Evolutionary conservation across 2,797 vertebrate species (phyloP).

Genomic region (Anguilla anguilla): DNA sequence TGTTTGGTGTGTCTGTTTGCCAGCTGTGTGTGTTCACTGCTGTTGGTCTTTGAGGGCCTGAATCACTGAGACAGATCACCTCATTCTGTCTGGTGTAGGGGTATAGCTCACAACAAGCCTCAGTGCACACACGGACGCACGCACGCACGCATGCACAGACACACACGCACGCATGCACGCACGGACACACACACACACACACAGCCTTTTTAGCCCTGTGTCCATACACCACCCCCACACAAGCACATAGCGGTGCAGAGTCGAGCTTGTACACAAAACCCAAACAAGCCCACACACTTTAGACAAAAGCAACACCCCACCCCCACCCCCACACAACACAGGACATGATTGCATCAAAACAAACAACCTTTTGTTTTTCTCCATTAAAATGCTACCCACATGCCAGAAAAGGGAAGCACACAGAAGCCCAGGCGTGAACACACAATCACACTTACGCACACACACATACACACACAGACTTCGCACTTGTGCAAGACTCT

Average conservation of each 20-base stretch:
- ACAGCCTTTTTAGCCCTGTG: slow-evolving; percentile 20
- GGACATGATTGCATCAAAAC: background rate
- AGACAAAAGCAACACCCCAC: background rate
- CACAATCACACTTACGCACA: slow-evolving; percentile 40
- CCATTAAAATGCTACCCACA: slow-evolving; percentile 17
- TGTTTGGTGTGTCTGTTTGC: background rate
- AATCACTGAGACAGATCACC: slow-evolving; percentile 1
- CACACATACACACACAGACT: slow-evolving; percentile 40
- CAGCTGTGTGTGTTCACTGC: slow-evolving; percentile 13
- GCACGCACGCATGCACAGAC: slow-evolving; percentile 5
- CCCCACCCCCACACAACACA: background rate
- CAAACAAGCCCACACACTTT: slow-evolving; percentile 35
- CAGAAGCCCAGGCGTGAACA: slow-evolving; percentile 43
- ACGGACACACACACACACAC: slow-evolving; percentile 42
- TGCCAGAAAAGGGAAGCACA: slow-evolving; percentile 53
- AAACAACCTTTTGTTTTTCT: slow-evolving; percentile 5
- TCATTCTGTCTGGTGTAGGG: background rate
- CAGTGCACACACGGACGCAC: slow-evolving; percentile 22
- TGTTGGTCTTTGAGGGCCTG: background rate
- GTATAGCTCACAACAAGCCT: background rate
- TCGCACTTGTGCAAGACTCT: slow-evolving; percentile 35
- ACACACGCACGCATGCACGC: slow-evolving; percentile 41
- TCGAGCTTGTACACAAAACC: slow-evolving; percentile 51
- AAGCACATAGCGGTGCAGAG: slow-evolving; percentile 46
- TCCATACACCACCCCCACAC: slow-evolving; percentile 48